phyloP scores from a whole-genome alignment of 2,113 vertebrate genomes.

The Chaetura pelagica region DNA sequence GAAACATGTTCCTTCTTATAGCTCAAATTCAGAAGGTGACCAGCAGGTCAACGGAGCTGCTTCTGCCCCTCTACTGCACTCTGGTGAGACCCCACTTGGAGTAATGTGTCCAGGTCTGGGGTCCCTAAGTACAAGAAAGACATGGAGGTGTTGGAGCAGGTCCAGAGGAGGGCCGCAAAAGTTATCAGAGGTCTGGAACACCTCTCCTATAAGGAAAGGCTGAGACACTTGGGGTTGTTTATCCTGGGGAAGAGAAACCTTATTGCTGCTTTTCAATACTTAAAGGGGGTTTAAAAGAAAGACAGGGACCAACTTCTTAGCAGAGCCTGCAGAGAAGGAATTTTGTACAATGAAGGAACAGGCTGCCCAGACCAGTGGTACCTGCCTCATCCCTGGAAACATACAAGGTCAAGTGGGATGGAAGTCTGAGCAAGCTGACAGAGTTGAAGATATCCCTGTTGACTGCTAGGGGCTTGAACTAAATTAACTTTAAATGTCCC shows the following conservation, averaged over 20 bases:
- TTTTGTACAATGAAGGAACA: not conserved
- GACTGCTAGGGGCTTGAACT: rapidly evolving
- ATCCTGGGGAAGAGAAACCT: not conserved
- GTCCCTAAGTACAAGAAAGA: not conserved
- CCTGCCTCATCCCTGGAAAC: not conserved
- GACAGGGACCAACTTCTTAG: not conserved
- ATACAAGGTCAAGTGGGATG: not conserved
- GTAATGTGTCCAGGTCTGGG: not conserved
- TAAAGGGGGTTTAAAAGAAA: not conserved
- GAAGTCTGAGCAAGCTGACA: not conserved
- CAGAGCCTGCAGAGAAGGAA: not conserved
- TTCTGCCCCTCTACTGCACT: not conserved
- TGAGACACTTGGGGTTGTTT: not conserved
- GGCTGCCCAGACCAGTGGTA: no score
- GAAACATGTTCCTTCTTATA: not conserved
- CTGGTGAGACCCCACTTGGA: not conserved
- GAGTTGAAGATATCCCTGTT: not conserved
- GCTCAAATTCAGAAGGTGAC: not conserved
- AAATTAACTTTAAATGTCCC: not conserved
- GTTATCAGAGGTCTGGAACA: not conserved
- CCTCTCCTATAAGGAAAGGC: not conserved
- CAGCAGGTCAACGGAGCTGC: not conserved
- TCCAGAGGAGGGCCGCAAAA: not conserved
- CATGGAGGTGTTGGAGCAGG: rapidly evolving
- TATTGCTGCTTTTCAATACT: no score